A percentile compares a stretch with the other conserved stretches of the same genome.
Conservation (phyloP, 2,888 invertebrate species). For the Drosophila atroscutellata region DNA sequence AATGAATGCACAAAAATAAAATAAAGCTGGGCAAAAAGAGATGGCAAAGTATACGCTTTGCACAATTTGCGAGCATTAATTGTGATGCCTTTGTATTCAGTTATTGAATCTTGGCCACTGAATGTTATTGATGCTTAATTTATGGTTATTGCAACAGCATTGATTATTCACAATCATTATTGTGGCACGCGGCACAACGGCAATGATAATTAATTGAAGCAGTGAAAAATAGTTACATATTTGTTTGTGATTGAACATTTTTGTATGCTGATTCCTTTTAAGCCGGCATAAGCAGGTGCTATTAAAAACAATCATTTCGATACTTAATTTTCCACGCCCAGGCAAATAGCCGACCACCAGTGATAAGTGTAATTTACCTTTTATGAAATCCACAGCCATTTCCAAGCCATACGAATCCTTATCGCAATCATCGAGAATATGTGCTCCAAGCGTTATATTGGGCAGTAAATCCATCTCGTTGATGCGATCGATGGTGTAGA, state of each 20-base stretch:
- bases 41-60: background rate
- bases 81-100: background rate
- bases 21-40: background rate
- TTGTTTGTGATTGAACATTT: background rate
- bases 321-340: too few species aligned
- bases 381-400: conserved; percentile 96
- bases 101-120: background rate
- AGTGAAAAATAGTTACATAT: background rate
- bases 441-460: conserved; percentile 91
- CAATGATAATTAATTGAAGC: background rate
- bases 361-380: conserved; percentile 87
- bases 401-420: conserved; percentile 96
- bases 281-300: too few species aligned
- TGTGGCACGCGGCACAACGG: background rate
- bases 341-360: background rate
- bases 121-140: background rate
- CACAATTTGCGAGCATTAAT: background rate
- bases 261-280: background rate
- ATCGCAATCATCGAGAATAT: conserved; percentile 96
- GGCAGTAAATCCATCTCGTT: conserved; percentile 88
- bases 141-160: background rate
- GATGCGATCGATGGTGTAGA: conserved; percentile 92
- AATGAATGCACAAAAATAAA: background rate
- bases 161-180: background rate
- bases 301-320: too few species aligned